phyloP scores from a whole-genome alignment of 2,888 invertebrate species.

The Penaeus monodon region DNA sequence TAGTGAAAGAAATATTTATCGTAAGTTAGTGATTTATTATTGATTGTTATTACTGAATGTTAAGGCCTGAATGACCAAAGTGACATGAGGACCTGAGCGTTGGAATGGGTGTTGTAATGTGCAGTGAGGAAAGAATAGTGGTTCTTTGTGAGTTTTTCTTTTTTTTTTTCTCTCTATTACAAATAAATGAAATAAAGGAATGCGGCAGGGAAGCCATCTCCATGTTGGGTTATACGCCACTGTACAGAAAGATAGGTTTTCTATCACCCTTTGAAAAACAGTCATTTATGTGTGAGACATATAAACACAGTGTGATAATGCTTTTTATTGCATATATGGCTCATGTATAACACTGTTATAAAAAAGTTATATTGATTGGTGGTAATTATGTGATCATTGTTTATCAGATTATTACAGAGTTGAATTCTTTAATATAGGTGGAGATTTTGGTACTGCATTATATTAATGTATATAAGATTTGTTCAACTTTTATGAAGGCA shows the following conservation, averaged over 20 bases:
- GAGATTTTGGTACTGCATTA: slow-evolving; percentile 25
- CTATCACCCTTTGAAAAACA: background rate
- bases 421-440: slow-evolving; percentile 19
- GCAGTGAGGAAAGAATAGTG: slow-evolving; percentile 35
- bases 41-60: slow-evolving; percentile 17
- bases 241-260: slow-evolving; percentile 22
- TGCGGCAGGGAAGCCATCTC: slow-evolving; percentile 3
- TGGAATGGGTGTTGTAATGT: slow-evolving; percentile 6
- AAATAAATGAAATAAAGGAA: background rate
- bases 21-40: slow-evolving; percentile 33
- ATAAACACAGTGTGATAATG: too few species aligned
- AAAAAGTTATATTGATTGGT: slow-evolving; percentile 23
- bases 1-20: slow-evolving; percentile 34
- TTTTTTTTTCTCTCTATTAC: background rate
- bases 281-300: too few species aligned
- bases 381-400: slow-evolving; percentile 27
- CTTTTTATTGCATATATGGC: too few species aligned
- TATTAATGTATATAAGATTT: slow-evolving; percentile 6
- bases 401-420: slow-evolving; percentile 25
- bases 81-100: background rate
- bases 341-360: too few species aligned
- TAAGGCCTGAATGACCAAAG: slow-evolving; percentile 2
- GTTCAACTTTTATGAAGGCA: slow-evolving; percentile 26
- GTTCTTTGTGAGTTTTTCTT: slow-evolving; percentile 36
- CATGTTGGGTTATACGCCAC: slow-evolving; percentile 31